Evolutionary conservation across 2,888 invertebrate genomes (phyloP), one percentile per base, ranked within the genome.

Genomic region (Nezara viridula): DNA sequence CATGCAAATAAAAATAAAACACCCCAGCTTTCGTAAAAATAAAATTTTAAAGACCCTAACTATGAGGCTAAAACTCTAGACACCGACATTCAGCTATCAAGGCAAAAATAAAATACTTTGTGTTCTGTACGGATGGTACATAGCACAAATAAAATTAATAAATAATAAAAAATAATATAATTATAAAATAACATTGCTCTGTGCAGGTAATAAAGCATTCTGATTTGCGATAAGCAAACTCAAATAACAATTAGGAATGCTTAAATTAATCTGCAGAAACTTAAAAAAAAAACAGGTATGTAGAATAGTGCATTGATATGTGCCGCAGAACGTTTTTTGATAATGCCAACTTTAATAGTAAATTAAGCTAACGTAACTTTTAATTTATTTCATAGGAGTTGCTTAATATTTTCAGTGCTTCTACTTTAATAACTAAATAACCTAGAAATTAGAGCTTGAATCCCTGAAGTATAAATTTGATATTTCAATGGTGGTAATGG

Each of bases 71-170:
- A 88, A 88, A 50, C 85, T 81, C 73, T 88, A 89, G 85, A 90
- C 90, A 90, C 90, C 90, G 90, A 90, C 90, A 90, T 90, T 90
- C 90, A 90, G 90, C 90, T 90, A 89, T 55, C 66, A 89, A 89
- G 86, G 86, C 44, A 85, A 60, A 60, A 73, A 89, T 37, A 49
- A 32, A 50, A 89, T 77, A 49, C 4, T 49, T 49, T 52, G 88
- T 88, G 66, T 44, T 19, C 10, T 73, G 88, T 73, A 88, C 47
- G 55, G 19, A 32, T 27, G 40, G 40, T 77, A 81, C 66, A 40
- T 66, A 21, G 52, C 77, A 88, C 52, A 88, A 47, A 37, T 14
- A 44, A 81, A 77, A 77, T 49, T 88, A 88, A 50, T 73, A 50
- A 49, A 49, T 73, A 52, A 66, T 24, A 73, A 44, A 47, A 40